Conservation (phyloP, 2,888 invertebrate genomes). For the Onthophagus sagittarius region DNA sequence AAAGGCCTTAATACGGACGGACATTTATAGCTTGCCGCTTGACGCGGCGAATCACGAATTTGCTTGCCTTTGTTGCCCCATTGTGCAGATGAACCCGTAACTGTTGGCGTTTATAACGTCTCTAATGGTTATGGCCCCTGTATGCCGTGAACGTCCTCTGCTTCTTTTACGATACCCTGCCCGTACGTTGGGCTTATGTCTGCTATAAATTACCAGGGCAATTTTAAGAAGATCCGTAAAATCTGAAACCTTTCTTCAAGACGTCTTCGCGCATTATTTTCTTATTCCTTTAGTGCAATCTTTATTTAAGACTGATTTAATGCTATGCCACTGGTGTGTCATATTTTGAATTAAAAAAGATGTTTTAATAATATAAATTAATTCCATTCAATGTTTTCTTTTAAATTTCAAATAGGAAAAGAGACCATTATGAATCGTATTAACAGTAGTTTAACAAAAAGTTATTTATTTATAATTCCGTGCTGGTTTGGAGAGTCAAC, state of each 20-base stretch:
- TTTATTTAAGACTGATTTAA: neutral
- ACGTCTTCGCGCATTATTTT: neutral
- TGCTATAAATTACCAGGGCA: slow-evolving; percentile 33
- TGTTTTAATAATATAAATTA: neutral
- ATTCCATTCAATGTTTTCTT: no score
- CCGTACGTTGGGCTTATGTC: slow-evolving; percentile 28
- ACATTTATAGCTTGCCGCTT: slow-evolving; percentile 43
- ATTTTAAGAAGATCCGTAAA: slow-evolving; percentile 22
- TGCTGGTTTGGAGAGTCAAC: neutral
- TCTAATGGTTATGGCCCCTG: slow-evolving; percentile 42
- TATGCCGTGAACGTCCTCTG: slow-evolving; percentile 29
- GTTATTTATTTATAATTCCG: no score
- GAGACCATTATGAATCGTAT: no score
- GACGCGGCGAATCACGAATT: slow-evolving; percentile 45
- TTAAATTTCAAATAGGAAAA: no score
- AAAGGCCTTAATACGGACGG: slow-evolving; percentile 41
- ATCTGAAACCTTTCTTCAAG: neutral
- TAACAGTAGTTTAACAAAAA: no score
- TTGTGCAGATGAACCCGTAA: slow-evolving; percentile 42
- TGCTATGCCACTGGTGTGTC: neutral
- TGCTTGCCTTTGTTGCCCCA: slow-evolving; percentile 43
- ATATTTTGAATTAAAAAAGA: neutral
- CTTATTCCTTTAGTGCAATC: neutral
- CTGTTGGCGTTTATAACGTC: slow-evolving; percentile 44
- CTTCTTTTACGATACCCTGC: slow-evolving; percentile 26